Conservation (phyloP, 2,113 vertebrate species). For the Macrotis lagotis region DNA sequence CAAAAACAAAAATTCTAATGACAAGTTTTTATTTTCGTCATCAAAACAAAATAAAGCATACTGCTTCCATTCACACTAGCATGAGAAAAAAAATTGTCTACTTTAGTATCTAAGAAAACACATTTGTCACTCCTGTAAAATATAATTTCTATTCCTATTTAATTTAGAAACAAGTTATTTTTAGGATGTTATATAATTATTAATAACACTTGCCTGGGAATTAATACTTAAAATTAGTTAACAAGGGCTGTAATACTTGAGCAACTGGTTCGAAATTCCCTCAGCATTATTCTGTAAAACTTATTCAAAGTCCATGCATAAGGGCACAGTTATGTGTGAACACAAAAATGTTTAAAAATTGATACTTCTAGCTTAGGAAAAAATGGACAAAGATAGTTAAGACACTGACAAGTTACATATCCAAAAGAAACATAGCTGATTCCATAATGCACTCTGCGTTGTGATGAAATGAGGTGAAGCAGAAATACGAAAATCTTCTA, state of each 20-base stretch:
- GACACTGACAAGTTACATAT: slow-evolving; percentile 51
- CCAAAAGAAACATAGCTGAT: slow-evolving; percentile 54
- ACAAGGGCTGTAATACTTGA: slow-evolving; percentile 41
- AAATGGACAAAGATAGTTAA: slow-evolving; percentile 52
- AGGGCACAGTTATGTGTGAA: neutral
- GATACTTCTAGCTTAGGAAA: slow-evolving; percentile 40
- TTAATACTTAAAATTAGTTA: slow-evolving; percentile 57
- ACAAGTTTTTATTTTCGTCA: slow-evolving; percentile 47
- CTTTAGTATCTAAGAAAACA: slow-evolving; percentile 40
- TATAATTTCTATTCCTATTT: slow-evolving; percentile 56
- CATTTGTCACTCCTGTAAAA: slow-evolving; percentile 52
- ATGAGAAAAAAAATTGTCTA: slow-evolving; percentile 49
- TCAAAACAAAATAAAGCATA: slow-evolving; percentile 48
- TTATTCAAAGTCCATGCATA: slow-evolving; percentile 36
- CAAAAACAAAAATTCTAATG: slow-evolving; percentile 33
- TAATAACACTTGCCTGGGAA: slow-evolving; percentile 34
- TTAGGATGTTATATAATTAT: slow-evolving; percentile 43
- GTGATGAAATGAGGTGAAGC: slow-evolving; percentile 71
- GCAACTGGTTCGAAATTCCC: slow-evolving; percentile 46
- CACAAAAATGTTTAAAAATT: slow-evolving; percentile 16
- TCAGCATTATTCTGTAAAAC: slow-evolving; percentile 41
- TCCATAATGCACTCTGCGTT: slow-evolving; percentile 66
- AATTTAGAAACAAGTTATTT: slow-evolving; percentile 29
- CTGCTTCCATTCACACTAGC: slow-evolving; percentile 61
- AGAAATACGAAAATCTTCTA: slow-evolving; percentile 39